These are phyloP conservation scores for Eupleurogrammus muticus DNA, from an alignment of 2,797 vertebrate genomes.

Conservation along the genomic window DNA sequence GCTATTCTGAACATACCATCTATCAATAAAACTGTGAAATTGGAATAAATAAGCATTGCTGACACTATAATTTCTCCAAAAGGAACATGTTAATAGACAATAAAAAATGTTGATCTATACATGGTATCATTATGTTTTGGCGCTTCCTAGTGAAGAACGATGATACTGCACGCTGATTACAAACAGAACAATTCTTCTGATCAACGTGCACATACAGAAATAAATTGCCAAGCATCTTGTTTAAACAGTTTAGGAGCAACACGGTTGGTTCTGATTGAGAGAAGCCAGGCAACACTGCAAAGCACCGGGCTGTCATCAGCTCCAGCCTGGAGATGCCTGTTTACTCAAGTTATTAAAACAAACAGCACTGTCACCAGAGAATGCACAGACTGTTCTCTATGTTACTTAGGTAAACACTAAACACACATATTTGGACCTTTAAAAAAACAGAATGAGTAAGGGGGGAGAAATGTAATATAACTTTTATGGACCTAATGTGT, in stretches of 20 bases:
- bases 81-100: neutral
- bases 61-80: neutral
- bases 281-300: neutral
- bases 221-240: neutral
- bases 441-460: neutral
- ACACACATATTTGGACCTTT: conserved; percentile 18
- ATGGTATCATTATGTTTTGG: conserved; percentile 6
- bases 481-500: conserved; percentile 28
- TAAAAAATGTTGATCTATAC: neutral
- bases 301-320: conserved; percentile 13
- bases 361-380: conserved; percentile 41
- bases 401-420: conserved; percentile 34
- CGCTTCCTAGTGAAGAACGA: conserved; percentile 15
- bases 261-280: neutral
- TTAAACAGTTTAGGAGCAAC: neutral
- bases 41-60: neutral
- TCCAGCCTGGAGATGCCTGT: conserved; percentile 1
- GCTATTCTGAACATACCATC: neutral
- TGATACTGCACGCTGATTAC: conserved; percentile 2
- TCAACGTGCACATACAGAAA: neutral
- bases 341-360: conserved; percentile 38
- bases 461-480: neutral
- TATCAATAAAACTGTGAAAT: neutral
- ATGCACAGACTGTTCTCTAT: conserved; percentile 27
- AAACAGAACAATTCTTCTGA: neutral